phyloP scores from a whole-genome alignment of 2,113 vertebrate genomes.

The Ciconia maguari region DNA sequence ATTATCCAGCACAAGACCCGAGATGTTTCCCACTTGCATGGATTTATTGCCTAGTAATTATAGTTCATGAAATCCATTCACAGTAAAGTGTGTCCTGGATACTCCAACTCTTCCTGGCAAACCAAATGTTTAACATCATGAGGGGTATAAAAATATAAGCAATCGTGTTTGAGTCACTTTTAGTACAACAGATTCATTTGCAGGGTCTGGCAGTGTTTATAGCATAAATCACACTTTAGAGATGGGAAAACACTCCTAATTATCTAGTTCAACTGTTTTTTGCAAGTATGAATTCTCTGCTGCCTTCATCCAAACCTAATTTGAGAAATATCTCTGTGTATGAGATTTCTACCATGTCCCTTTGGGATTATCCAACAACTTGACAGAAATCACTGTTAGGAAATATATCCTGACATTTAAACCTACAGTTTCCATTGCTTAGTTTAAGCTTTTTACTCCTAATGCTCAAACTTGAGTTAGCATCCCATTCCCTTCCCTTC shows the following conservation, averaged over 20 bases:
- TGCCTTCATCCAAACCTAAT: conserved; percentile 26
- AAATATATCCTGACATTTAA: conserved; percentile 30
- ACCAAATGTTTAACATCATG: conserved; percentile 31
- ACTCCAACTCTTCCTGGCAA: conserved; percentile 36
- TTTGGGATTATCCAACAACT: conserved; percentile 24
- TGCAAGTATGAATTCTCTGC: not conserved
- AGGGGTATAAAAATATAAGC: conserved; percentile 53
- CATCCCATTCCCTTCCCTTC: not conserved
- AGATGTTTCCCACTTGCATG: conserved; percentile 9
- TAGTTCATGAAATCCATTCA: conserved; percentile 38
- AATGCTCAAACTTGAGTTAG: not conserved
- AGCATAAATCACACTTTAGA: conserved; percentile 48
- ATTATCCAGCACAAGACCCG: conserved; percentile 1
- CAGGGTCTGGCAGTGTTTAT: conserved; percentile 29
- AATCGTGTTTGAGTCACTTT: conserved; percentile 29
- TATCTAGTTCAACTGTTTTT: conserved; percentile 21
- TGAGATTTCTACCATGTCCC: conserved; percentile 15
- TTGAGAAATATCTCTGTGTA: not conserved
- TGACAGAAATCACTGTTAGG: conserved; percentile 27
- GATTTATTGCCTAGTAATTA: conserved; percentile 50
- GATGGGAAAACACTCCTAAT: conserved; percentile 42
- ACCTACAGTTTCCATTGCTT: not conserved
- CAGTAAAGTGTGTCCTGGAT: conserved; percentile 22
- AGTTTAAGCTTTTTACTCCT: not conserved
- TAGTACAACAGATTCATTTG: conserved; percentile 29